Percentiles rank a stretch among this genome's conserved stretches.
These are phyloP conservation scores for Limosa lapponica DNA, from an alignment of 2,797 vertebrate genomes.

Conservation along the genomic window DNA sequence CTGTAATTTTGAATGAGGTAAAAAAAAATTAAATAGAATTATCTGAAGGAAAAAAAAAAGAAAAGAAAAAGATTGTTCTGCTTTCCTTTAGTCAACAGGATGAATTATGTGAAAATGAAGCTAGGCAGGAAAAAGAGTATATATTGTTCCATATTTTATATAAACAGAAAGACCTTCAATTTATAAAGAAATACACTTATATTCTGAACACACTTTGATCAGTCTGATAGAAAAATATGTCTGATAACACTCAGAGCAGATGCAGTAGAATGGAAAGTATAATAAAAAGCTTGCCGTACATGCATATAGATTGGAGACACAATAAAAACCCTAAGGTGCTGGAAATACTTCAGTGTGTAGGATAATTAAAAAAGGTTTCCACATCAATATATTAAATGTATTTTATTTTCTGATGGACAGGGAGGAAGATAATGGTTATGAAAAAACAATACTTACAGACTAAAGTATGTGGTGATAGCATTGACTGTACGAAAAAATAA, in stretches of 20 bases:
- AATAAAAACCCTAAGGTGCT: neutral
- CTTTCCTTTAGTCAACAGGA: neutral
- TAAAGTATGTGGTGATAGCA: neutral
- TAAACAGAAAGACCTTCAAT: neutral
- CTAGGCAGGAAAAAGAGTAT: neutral
- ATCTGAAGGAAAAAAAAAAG: neutral
- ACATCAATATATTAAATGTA: neutral
- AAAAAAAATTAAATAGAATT: neutral
- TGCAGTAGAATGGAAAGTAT: neutral
- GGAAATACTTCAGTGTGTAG: conserved; percentile 13
- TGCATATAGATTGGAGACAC: neutral
- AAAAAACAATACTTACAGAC: neutral
- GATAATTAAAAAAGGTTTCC: neutral
- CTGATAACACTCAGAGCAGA: conserved; percentile 22
- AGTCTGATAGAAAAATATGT: conserved; percentile 56
- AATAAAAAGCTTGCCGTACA: conserved; percentile 42
- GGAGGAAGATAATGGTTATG: neutral
- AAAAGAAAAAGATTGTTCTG: neutral
- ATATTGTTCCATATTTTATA: conserved; percentile 25
- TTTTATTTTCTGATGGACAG: neutral
- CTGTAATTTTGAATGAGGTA: neutral
- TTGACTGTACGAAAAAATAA: neutral
- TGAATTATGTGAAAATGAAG: neutral
- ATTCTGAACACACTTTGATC: conserved; percentile 41
- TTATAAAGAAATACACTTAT: conserved; percentile 22